Conservation (phyloP, 2,113 vertebrate species). For the Nibea albiflora region DNA sequence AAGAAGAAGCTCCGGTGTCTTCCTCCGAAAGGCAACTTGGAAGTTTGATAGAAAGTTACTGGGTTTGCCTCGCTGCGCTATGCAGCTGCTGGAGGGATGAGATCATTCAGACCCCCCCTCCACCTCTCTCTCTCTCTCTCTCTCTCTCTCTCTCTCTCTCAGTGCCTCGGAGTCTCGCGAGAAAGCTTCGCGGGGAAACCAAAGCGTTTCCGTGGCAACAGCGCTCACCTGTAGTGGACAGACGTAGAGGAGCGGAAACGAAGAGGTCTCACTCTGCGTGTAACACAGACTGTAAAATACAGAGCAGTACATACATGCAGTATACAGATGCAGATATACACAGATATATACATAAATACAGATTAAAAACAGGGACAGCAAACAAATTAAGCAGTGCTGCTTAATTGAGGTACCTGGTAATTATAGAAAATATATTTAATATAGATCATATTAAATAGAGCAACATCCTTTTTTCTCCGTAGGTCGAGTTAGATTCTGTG, state of each 20-base stretch:
- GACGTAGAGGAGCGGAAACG: not conserved
- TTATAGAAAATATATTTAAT: too few species aligned
- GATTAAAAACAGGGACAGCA: too few species aligned
- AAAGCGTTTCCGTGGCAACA: slow-evolving; percentile 79
- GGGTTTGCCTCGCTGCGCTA: slow-evolving; percentile 79
- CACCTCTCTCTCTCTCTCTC: slow-evolving; percentile 8
- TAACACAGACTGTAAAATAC: not conserved
- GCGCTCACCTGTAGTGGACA: slow-evolving; percentile 73
- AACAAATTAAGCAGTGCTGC: too few species aligned
- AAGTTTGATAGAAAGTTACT: slow-evolving; percentile 84
- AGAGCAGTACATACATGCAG: too few species aligned
- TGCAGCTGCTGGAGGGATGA: slow-evolving; percentile 85
- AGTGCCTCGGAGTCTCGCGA: slow-evolving; percentile 78
- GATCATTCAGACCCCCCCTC: slow-evolving; percentile 73
- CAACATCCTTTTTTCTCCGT: too few species aligned
- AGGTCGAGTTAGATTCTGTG: not conserved
- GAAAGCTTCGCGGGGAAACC: slow-evolving; percentile 57
- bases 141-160: slow-evolving; percentile 23
- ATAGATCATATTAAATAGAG: too few species aligned
- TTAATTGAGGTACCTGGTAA: too few species aligned
- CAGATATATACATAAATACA: too few species aligned
- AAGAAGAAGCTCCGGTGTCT: slow-evolving; percentile 29
- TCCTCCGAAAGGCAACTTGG: slow-evolving; percentile 66
- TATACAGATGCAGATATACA: too few species aligned
- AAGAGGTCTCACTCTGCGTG: slow-evolving; percentile 52